Percentiles rank a stretch among this genome's conserved stretches.
phyloP scores from a whole-genome alignment of 2,797 vertebrate species.

The Hoplostethus mediterraneus region DNA sequence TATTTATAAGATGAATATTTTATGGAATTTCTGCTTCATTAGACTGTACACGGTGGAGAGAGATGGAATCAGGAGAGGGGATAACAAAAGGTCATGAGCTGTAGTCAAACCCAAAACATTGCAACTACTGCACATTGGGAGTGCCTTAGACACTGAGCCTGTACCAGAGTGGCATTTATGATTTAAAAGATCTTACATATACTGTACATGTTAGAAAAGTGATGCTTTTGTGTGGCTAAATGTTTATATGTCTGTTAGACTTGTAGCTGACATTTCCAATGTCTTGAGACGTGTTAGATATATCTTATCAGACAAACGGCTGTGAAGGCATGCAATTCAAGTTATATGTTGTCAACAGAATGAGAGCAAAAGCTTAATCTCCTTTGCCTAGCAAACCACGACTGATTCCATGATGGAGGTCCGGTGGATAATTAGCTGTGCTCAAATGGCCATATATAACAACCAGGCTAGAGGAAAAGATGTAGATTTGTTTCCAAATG shows the following conservation, averaged over 20 bases:
- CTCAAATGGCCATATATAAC: too few relatives aligned
- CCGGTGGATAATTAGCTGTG: too few relatives aligned
- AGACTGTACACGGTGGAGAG: background rate
- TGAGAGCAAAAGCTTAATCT: too few relatives aligned
- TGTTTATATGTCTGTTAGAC: conserved; percentile 3
- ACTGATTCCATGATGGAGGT: too few relatives aligned
- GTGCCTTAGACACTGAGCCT: background rate
- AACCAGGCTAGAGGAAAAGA: too few relatives aligned
- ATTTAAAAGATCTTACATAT: conserved; percentile 22
- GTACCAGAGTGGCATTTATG: background rate
- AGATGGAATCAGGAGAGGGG: background rate
- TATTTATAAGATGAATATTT: background rate
- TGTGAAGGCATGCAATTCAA: background rate
- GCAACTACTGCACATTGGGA: too few relatives aligned
- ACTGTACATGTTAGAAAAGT: conserved; percentile 4
- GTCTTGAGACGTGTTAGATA: background rate
- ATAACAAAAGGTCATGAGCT: conserved; percentile 17
- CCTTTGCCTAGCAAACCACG: too few relatives aligned
- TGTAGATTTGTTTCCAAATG: too few relatives aligned
- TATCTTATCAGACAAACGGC: conserved; percentile 3
- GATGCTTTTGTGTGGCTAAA: background rate
- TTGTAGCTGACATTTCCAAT: conserved; percentile 8
- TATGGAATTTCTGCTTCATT: conserved; percentile 18
- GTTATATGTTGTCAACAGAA: background rate
- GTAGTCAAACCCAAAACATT: background rate